Conservation (phyloP, 2,888 invertebrate species). For the Hylaea fasciaria region DNA sequence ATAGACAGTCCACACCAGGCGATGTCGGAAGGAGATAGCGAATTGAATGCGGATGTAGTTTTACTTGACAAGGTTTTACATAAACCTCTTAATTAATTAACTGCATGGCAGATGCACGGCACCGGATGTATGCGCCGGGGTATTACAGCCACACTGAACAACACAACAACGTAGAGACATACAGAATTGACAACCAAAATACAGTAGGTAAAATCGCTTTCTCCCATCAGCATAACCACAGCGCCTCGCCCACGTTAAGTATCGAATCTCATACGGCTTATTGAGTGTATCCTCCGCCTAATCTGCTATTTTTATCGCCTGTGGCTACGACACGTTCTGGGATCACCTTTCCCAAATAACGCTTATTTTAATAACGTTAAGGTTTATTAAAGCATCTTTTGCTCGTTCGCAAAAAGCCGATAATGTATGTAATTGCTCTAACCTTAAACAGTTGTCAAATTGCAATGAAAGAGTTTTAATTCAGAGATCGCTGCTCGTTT, state of each 20-base stretch:
- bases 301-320: slow-evolving; percentile 9
- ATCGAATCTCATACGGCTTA: slow-evolving; percentile 18
- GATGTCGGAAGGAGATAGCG: too few species aligned
- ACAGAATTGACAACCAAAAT: not conserved
- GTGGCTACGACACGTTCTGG: not conserved
- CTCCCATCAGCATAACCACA: not conserved
- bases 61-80: too few species aligned
- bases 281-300: slow-evolving; percentile 11
- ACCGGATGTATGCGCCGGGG: too few species aligned
- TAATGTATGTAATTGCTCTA: not conserved
- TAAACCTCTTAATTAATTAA: too few species aligned
- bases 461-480: not conserved
- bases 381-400: slow-evolving; percentile 1
- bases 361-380: not conserved
- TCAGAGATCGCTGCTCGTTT: too few species aligned
- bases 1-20: too few species aligned
- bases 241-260: slow-evolving; percentile 3
- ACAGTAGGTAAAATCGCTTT: not conserved
- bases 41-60: too few species aligned
- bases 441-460: too few species aligned
- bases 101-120: too few species aligned
- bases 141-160: too few species aligned
- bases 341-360: not conserved
- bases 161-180: too few species aligned
- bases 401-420: too few species aligned